Percentiles rank a stretch among this genome's conserved stretches.
These are phyloP conservation scores for Hipposideros larvatus DNA, from an alignment of 2,797 vertebrate genomes.

Conservation along the genomic window DNA sequence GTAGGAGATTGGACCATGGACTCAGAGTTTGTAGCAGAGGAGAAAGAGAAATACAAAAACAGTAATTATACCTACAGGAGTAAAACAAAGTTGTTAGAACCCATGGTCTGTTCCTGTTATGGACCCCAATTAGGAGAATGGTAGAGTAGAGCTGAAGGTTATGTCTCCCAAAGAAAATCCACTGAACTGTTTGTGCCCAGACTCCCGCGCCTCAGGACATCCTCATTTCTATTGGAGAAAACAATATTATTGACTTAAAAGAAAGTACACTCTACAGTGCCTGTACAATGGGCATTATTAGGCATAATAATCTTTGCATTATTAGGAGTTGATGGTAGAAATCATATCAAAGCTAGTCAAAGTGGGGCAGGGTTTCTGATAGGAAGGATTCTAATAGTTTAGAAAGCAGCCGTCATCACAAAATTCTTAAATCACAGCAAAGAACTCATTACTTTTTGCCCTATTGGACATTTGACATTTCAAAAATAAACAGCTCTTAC, in stretches of 20 bases:
- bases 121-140: not conserved
- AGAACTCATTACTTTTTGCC: not conserved
- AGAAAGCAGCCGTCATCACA: not conserved
- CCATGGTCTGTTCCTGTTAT: not conserved
- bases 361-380: not conserved
- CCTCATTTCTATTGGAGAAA: not conserved
- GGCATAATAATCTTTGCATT: not conserved
- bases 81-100: not conserved
- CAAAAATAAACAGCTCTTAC: not conserved
- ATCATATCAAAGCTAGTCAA: not conserved
- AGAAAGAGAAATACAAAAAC: not conserved
- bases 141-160: not conserved
- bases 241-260: not conserved
- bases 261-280: too few relatives aligned
- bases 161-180: not conserved
- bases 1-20: not conserved
- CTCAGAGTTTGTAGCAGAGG: not conserved
- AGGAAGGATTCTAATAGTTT: not conserved
- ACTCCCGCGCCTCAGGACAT: not conserved
- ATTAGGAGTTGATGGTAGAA: not conserved
- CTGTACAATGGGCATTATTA: not conserved
- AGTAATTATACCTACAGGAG: not conserved
- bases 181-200: not conserved
- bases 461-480: not conserved
- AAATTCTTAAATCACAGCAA: not conserved